Base-by-base conservation (phyloP, 1,140 invertebrate genomes). In the Ceratina japonica region DNA sequence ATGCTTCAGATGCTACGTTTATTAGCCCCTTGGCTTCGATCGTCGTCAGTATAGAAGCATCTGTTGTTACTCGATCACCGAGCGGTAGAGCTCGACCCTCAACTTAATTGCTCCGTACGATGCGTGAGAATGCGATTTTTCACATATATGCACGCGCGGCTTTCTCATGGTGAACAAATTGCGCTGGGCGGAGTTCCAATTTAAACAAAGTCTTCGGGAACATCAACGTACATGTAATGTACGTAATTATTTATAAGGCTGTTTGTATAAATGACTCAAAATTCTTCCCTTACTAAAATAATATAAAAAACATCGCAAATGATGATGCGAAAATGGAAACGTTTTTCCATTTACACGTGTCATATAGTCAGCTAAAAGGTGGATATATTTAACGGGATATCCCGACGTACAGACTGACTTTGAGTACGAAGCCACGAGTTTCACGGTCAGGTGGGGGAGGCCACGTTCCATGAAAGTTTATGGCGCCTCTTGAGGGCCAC, bases 131-230 rank as follows among this genome's bases (percentile, higher is more conserved):
- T 71, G 68, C n/a, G 20, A 31, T 31, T 31, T 31, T 31, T 1
- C 4, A 31, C 27, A 31, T 31, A 31, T 2, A 59, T 54, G 27
- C 64, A 54, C 64, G 62, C 56, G 31, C 58, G 27, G 15, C 12
- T 16, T 3, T 44, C 85, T 87, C 84, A 87, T 80, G 81, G 79
- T 76, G 75, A 81, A 87, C 86, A 87, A 87, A 89, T 88, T 83
- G 75, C 81, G 37, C 61, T 52, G 62, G 58, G 64, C 64, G 44
- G n/a, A n/a, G 56, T 49, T 24, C 5, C 58, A 64, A 79, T 77
- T 58, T 72, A 54, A 27, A 31, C 16, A 27, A 31, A 68, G 27
- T 79, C 79, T 79, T 73, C 64, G 61, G 37, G 61, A 77, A 66
- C 52, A 71, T 37, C 24, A 7, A 66, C 49, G 62, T 10, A 54